Percentiles rank a stretch among this genome's conserved stretches.
These are phyloP conservation scores for Panagrolaimus sp. DNA, from an alignment of 1,140 invertebrate genomes.

Conservation along the genomic window DNA sequence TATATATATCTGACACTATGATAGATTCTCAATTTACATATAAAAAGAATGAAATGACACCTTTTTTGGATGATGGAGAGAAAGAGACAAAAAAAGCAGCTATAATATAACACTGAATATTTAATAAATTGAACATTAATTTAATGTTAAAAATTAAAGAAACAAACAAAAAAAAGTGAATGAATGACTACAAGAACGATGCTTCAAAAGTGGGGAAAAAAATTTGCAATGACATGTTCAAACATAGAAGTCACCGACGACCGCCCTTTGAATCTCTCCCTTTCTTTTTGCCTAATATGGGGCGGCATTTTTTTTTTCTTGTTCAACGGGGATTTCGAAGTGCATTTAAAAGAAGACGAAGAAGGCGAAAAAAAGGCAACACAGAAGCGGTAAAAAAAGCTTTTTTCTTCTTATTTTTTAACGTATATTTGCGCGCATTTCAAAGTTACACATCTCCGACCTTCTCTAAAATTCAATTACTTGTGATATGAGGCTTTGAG, in stretches of 20 bases:
- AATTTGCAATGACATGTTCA: too few relatives aligned
- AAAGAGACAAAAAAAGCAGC: background rate
- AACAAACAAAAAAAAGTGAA: too few relatives aligned
- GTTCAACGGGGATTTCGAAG: background rate
- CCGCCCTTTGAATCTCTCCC: background rate
- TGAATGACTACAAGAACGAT: too few relatives aligned
- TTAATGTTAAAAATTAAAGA: too few relatives aligned
- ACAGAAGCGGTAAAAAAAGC: background rate
- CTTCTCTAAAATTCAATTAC: conserved; percentile 10
- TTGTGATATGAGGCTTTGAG: conserved; percentile 10
- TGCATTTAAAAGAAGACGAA: conserved; percentile 3
- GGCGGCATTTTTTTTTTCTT: conserved; percentile 1
- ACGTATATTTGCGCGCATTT: conserved; percentile 1
- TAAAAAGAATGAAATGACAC: background rate
- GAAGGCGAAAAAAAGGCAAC: background rate
- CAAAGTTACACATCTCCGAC: background rate
- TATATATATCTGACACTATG: conserved; percentile 10
- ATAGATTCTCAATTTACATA: background rate
- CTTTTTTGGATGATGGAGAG: background rate
- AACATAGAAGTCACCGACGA: too few relatives aligned
- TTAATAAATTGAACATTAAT: too few relatives aligned
- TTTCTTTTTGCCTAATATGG: background rate
- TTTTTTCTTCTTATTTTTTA: background rate
- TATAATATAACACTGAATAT: too few relatives aligned
- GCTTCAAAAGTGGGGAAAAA: too few relatives aligned